Evolutionary conservation across 1,140 invertebrate genomes (phyloP), one percentile per base, ranked within the genome.

Genomic region (Papilio xuthus): DNA sequence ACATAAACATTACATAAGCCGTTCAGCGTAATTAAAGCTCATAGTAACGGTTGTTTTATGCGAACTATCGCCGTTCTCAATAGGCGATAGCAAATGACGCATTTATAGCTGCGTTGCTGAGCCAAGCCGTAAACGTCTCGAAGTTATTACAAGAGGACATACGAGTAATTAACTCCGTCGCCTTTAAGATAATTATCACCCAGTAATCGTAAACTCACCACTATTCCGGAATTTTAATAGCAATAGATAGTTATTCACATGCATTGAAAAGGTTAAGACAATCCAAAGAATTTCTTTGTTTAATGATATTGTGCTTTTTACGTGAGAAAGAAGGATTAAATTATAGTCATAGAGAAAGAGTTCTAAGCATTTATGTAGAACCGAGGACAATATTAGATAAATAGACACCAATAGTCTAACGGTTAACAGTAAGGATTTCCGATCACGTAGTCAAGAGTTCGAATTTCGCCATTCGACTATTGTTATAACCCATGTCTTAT

Each of bases 141-240:
- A 60, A 75, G 73, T 75, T 75, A 75, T 75, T 75, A 75, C 73
- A 75, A 60, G 73, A 23, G 73, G 73, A 75, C 73, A 75, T 23
- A 75, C 13, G n/a, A 20, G 53, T 53, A 75, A 75, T 75, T 75
- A 75, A 75, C 73, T 28, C 26, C 8, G 8, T 37, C 28, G 53
- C 73, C 18, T 56, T 75, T 60, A 75, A 75, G 50, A 37, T 60
- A 76, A 76, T 76, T 41, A 76, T 41, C 60, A 32, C 50, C 32
- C 26, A 12, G 32, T 76, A 76, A 76, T 76, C 41, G 53, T 53
- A 76, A 76, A 60, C 20, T 67, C 23, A 20, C 28, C n/a, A 53
- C 37, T 60, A 53, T 60, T 23, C 47, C 6, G 71, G 42, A 23
- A 72, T 72, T 72, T 72, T 72, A 44, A 72, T 9, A 41, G 18